Evolutionary conservation across 2,113 vertebrate genomes (phyloP), one percentile per base, ranked within the genome.

Genomic region (Trochalopteron elliotii): DNA sequence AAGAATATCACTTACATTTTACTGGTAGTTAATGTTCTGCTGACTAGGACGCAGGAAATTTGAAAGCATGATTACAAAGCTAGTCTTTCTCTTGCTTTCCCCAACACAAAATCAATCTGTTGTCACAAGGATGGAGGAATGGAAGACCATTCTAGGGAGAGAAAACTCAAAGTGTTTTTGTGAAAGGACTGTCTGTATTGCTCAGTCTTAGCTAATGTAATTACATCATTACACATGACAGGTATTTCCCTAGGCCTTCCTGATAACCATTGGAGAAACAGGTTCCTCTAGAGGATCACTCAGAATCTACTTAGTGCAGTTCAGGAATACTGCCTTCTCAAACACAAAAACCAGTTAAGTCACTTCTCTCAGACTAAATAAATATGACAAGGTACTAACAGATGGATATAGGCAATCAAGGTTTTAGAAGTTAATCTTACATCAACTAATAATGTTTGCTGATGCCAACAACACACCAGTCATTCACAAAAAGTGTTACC

Each of bases 141-240:
- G 9, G 65, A 76, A 42, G 24, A 82, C 12, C 50, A 57, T 49
- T 70, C 39, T 21, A 83, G 40, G 37, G 14, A 60, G 67, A 44
- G 37, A 56, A 89, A 86, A 56, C 9, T 12, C 28, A 23, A 65
- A 19, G 10, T 5, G 4, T 16, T 70, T 81, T 64, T 64, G 13
- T 50, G 52, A 57, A 53, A 70, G 27, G 31, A 44, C 9, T 42
- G 22, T 11, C 27, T 39, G 5, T 9, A 52, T 16, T 1, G 1
- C 33, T 49, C 31, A 3, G 1, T 53, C 53, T 57, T 47, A 67
- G 27, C 45, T 59, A 75, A 52, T 0, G 0, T 17, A 78, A 42
- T n/a, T 60, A 21, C 12, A 49, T 5, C 4, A 23, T 56, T 44
- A 27, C 28, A 44, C 1, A 5, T n/a, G 28, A 24, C 44, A 72